These are phyloP conservation scores for Hermaeophaga mercurialis DNA, from an alignment of 2,888 invertebrate genomes.

Conservation along the genomic window DNA sequence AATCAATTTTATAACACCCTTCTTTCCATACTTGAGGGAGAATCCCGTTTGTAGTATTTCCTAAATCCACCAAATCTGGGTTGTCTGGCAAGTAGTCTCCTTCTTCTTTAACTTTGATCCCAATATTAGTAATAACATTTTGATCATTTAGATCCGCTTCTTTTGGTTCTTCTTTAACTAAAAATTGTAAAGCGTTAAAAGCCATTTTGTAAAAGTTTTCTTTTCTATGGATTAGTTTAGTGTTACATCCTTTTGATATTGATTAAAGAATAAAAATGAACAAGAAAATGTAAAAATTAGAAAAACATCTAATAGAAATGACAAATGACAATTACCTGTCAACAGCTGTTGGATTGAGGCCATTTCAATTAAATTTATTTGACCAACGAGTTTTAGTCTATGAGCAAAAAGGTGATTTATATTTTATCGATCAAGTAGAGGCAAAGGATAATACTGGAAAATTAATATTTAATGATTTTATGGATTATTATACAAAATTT, in stretches of 20 bases:
- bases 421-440: too few relatives aligned
- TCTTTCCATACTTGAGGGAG: slow-evolving; percentile 9
- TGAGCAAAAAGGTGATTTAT: too few relatives aligned
- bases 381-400: too few relatives aligned
- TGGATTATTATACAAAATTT: too few relatives aligned
- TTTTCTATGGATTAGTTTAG: not conserved
- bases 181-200: slow-evolving; percentile 37
- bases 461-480: too few relatives aligned
- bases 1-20: slow-evolving; percentile 2
- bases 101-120: slow-evolving; percentile 19
- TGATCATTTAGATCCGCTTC: slow-evolving; percentile 13
- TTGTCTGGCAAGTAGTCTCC: slow-evolving; percentile 21
- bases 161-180: slow-evolving; percentile 22
- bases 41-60: slow-evolving; percentile 10
- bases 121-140: slow-evolving; percentile 3
- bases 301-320: not conserved
- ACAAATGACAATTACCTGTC: not conserved
- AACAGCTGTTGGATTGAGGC: not conserved
- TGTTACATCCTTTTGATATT: slow-evolving; percentile 4
- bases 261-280: slow-evolving; percentile 5
- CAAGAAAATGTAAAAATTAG: not conserved
- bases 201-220: slow-evolving; percentile 48
- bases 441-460: too few relatives aligned
- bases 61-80: slow-evolving; percentile 25
- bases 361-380: too few relatives aligned